Percentiles rank a stretch among this genome's conserved stretches.
These are phyloP conservation scores for Cinclus cinclus DNA, from an alignment of 2,113 vertebrate species.

Conservation along the genomic window DNA sequence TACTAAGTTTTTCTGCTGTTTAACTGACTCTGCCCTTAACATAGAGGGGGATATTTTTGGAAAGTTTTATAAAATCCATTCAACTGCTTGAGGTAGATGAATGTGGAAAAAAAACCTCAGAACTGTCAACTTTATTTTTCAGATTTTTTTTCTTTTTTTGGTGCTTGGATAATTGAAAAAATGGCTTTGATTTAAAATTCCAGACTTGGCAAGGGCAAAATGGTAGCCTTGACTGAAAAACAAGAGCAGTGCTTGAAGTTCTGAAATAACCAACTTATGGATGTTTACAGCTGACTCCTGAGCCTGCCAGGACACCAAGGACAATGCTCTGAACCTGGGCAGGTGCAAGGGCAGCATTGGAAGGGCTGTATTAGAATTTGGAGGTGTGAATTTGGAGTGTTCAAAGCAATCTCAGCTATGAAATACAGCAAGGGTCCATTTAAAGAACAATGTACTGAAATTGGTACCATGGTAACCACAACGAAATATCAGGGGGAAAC, in stretches of 20 bases:
- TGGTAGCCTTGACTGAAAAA: neutral
- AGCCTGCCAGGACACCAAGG: neutral
- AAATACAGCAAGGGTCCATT: neutral
- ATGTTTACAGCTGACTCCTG: neutral
- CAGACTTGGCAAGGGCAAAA: constrained; percentile 16
- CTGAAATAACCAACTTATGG: neutral
- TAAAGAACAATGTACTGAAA: neutral
- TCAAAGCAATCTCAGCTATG: accelerated
- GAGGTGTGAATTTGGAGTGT: neutral
- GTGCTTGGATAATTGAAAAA: constrained; percentile 33
- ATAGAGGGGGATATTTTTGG: constrained; percentile 48
- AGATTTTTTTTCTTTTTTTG: neutral
- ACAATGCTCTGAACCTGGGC: neutral
- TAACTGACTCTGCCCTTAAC: neutral
- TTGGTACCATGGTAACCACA: neutral
- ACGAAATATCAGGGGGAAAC: neutral
- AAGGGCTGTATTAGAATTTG: neutral
- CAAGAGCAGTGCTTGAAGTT: neutral
- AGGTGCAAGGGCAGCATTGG: neutral
- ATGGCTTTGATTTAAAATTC: constrained; percentile 45
- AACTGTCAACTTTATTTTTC: constrained; percentile 55
- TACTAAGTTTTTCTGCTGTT: constrained; percentile 51
- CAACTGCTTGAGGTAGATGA: constrained; percentile 35
- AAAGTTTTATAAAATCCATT: constrained; percentile 58
- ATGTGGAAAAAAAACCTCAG: constrained; percentile 60